Evolutionary conservation across 2,113 vertebrate species (phyloP).

Genomic region (Colinus virginianus): DNA sequence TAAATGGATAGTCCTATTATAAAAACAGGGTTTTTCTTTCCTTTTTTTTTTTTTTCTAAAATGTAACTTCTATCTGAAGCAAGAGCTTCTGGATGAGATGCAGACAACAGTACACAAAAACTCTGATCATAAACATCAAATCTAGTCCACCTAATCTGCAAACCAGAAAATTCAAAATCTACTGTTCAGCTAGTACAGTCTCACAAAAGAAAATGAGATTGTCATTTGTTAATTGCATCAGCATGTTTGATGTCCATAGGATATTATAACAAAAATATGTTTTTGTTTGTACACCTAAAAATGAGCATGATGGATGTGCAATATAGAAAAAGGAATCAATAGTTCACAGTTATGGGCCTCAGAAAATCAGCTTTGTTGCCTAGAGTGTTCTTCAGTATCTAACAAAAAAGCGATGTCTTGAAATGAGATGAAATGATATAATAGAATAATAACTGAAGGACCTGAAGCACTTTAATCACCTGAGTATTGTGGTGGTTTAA

Average conservation of each 20-base stretch:
- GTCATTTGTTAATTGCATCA: neutral
- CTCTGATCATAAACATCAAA: neutral
- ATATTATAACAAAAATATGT: neutral
- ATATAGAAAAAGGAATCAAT: constrained; percentile 47
- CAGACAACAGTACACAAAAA: neutral
- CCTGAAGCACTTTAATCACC: constrained; percentile 49
- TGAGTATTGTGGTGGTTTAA: constrained; percentile 49
- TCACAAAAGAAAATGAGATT: neutral
- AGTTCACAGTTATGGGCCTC: neutral
- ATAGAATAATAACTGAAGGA: constrained; percentile 46
- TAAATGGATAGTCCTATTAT: neutral
- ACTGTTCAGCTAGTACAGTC: neutral
- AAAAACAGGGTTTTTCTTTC: neutral
- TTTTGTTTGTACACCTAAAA: neutral
- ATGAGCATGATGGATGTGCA: constrained; percentile 1
- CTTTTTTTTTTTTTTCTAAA: neutral
- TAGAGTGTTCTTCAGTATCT: constrained; percentile 18
- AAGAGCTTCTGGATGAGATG: neutral
- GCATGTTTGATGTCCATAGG: neutral
- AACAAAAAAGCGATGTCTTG: constrained; percentile 3
- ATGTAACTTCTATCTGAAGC: neutral
- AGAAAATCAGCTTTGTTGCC: constrained; percentile 49
- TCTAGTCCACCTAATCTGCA: neutral
- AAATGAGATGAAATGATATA: constrained; percentile 36
- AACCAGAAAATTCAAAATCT: neutral